Conservation (phyloP, 2,113 vertebrate species). For the Puma concolor region DNA sequence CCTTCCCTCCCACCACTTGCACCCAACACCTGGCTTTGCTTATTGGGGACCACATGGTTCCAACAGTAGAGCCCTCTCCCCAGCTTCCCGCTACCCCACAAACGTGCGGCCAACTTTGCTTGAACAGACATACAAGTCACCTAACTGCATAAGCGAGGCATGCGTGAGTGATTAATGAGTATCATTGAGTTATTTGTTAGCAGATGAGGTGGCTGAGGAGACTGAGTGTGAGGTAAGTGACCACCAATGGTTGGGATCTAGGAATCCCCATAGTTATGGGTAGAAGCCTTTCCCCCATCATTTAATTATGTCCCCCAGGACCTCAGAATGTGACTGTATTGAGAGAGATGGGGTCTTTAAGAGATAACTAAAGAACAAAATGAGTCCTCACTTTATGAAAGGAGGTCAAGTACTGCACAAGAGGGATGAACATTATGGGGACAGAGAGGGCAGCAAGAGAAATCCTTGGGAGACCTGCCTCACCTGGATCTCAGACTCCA, state of each 20-base stretch:
- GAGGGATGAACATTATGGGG: rapidly evolving
- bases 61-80: rapidly evolving
- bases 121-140: background rate
- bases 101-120: background rate
- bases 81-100: no score
- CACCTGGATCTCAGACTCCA: background rate
- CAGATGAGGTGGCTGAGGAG: background rate
- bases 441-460: background rate
- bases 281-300: background rate
- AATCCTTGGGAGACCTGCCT: background rate
- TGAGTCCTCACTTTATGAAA: background rate
- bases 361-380: background rate
- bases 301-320: rapidly evolving
- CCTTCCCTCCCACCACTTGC: no score
- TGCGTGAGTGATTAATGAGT: background rate
- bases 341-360: background rate
- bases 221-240: background rate
- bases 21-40: background rate
- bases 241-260: background rate
- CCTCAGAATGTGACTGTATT: background rate
- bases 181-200: background rate
- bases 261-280: background rate
- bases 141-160: background rate
- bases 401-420: background rate
- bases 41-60: background rate